Evolutionary conservation across 2,888 invertebrate genomes (phyloP).

Genomic region (Teleiodes luculella): DNA sequence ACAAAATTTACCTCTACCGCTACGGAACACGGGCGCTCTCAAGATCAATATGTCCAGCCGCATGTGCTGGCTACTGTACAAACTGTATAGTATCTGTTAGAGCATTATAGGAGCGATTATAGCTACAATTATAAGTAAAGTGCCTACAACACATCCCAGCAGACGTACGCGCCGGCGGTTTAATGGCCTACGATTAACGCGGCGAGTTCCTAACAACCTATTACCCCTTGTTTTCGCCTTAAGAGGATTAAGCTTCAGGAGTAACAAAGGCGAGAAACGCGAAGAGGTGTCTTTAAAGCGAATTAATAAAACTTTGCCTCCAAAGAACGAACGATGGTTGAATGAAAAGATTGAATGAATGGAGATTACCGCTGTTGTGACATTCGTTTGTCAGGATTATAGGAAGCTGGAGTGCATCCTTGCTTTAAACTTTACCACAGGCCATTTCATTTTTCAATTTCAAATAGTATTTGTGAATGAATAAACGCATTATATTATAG

Average conservation of each 20-base stretch:
- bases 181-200: conserved; percentile 9
- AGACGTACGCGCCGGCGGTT: background rate
- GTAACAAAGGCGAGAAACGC: background rate
- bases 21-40: no score
- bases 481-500: no score
- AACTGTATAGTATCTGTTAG: no score
- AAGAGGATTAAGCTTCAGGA: background rate
- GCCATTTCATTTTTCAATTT: no score
- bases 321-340: background rate
- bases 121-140: background rate
- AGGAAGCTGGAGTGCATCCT: no score
- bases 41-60: no score
- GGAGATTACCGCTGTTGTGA: background rate
- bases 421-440: no score
- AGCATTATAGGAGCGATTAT: background rate
- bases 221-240: conserved; percentile 14
- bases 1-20: no score
- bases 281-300: background rate
- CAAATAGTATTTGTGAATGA: no score
- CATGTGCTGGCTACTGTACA: no score
- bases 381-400: no score
- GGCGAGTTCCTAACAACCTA: conserved; percentile 11
- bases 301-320: conserved; percentile 1
- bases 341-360: background rate
- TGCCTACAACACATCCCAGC: background rate